These are phyloP conservation scores for Ectemnius cavifrons DNA, from an alignment of 2,888 invertebrate species.

Conservation along the genomic window DNA sequence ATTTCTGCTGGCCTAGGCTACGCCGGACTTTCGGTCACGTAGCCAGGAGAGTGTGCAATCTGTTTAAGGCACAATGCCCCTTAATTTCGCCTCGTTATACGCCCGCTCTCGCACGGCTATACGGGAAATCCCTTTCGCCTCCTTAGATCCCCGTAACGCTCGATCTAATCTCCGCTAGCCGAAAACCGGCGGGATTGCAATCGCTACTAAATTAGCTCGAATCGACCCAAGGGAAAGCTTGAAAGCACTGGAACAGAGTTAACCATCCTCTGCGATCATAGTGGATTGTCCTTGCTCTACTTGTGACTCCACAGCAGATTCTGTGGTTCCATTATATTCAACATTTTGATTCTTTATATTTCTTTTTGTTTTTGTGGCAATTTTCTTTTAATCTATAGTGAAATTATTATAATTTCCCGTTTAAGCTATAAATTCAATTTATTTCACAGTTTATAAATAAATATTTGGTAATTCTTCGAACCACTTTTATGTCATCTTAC, in stretches of 20 bases:
- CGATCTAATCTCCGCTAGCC: constrained; percentile 38
- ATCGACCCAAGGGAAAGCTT: neutral
- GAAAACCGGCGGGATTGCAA: constrained; percentile 34
- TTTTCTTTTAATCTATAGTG: too few relatives aligned
- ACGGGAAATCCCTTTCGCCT: constrained; percentile 39
- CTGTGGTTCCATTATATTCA: too few relatives aligned
- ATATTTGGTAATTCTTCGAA: too few relatives aligned
- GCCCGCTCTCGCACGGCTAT: constrained; percentile 28
- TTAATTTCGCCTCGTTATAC: constrained; percentile 65
- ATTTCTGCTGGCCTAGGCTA: constrained; percentile 45
- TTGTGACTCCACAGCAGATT: too few relatives aligned
- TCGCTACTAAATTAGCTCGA: constrained; percentile 26
- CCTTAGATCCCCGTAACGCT: constrained; percentile 34
- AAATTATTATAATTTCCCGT: too few relatives aligned
- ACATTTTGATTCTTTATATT: too few relatives aligned
- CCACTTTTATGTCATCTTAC: too few relatives aligned
- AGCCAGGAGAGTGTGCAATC: constrained; percentile 61
- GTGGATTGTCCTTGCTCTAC: constrained; percentile 15
- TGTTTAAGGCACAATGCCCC: constrained; percentile 67
- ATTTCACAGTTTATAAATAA: too few relatives aligned
- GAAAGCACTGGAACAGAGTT: neutral
- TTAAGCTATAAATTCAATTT: too few relatives aligned
- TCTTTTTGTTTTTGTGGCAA: too few relatives aligned
- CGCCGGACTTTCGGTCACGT: constrained; percentile 61
- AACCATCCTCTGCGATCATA: neutral